A percentile compares a stretch with the other conserved stretches of the same genome.
Evolutionary conservation across 2,797 vertebrate species (phyloP).

Genomic region (Gymnodraco acuticeps): DNA sequence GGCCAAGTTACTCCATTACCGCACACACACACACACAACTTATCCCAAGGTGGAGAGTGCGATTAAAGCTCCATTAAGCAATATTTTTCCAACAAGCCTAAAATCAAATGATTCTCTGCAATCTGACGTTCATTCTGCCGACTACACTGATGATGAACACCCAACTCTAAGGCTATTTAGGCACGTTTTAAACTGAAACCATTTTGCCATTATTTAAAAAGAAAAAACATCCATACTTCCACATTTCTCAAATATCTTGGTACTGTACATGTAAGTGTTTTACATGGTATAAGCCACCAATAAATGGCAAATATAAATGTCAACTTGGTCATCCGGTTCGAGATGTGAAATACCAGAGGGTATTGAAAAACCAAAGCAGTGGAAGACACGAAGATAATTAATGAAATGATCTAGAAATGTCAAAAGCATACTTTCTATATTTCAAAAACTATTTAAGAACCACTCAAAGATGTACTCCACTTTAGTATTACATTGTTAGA

Average conservation of each 20-base stretch:
- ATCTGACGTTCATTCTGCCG: conserved; percentile 11
- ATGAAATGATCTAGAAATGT: no score
- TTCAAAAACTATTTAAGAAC: neutral
- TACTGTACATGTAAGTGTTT: neutral
- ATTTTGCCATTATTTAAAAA: neutral
- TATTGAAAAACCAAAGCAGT: neutral
- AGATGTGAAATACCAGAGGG: neutral
- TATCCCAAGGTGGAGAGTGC: conserved; percentile 63
- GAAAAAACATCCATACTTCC: neutral
- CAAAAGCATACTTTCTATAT: no score
- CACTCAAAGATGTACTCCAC: neutral
- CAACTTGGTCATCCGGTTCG: neutral
- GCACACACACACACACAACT: conserved; percentile 43
- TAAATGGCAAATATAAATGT: neutral
- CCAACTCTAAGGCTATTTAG: neutral
- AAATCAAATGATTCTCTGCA: conserved; percentile 48
- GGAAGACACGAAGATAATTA: no score
- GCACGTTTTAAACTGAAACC: neutral
- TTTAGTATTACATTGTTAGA: neutral
- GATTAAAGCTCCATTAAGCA: conserved; percentile 65
- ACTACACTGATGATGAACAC: conserved; percentile 22
- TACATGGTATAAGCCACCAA: neutral
- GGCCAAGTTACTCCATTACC: conserved; percentile 69
- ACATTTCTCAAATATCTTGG: neutral
- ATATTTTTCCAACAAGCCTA: conserved; percentile 47